Evolutionary conservation across 2,888 invertebrate species (phyloP), one percentile per base, ranked within the genome.

Genomic region (Fabriciana adippe): DNA sequence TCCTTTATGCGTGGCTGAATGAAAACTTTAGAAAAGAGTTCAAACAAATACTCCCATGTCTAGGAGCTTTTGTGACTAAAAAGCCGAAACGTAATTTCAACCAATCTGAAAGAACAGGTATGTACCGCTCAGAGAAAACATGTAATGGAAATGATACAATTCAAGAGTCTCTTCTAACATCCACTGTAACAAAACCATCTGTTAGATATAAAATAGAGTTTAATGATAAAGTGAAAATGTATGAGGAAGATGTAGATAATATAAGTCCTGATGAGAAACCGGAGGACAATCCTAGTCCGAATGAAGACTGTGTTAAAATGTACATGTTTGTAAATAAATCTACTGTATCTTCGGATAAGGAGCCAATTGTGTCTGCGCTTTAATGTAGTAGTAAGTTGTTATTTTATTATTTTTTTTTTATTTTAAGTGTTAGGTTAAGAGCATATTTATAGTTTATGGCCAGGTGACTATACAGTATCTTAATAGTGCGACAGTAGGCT

Each of bases 1-100:
- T 98, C 83, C 93, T 98, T 15, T 98, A 98, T 89, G 98, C 98
- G 18, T 98, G 98, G 98, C 94, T 98, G 86, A 99, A 98, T 87
- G 98, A 98, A 76, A 97, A 97, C 89, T 98, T 98, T 85, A 94
- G 97, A 60, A 97, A 97, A 82, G 97, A 97, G 84, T 97, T 97
- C 87, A 96, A 95, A 81, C 95, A 95, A 84, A 96, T 96, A 61
- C 84, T 95, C 62, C 95, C 95, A 1, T 95, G 95, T 75, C 93
- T 95, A 79, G 92, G 92, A 53, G 89, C 89, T 1, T 77, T 92
- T 66, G 89, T 92, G 6, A 83, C 87, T 26, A 91, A 89, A 74
- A 90, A 87, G 71, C 78, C 85, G 2, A 88, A 87, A 69, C 84
- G 86, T 72, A 89, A 87, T 75, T 84, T 83, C 65, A 89, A 90